phyloP scores from a whole-genome alignment of 2,113 vertebrate genomes.

The Prunella fulvescens region DNA sequence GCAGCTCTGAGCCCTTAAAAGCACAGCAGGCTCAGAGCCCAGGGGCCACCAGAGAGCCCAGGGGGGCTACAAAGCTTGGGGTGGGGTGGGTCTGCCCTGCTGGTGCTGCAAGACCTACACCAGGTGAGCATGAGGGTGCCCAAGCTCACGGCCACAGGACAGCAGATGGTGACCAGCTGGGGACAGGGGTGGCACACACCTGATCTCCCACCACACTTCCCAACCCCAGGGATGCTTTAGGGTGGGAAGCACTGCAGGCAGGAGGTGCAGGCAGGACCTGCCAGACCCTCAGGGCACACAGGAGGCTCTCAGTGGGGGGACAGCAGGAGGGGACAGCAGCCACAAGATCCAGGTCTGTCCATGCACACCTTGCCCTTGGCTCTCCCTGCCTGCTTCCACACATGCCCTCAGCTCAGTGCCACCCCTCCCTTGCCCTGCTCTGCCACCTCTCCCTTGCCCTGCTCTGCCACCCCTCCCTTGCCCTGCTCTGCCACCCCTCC shows the following conservation, averaged over 20 bases:
- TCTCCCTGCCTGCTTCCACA: neutral
- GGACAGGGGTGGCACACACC: neutral
- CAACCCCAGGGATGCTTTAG: rapidly evolving
- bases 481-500: neutral
- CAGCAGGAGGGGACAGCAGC: neutral
- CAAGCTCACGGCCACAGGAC: neutral
- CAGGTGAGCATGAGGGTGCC: neutral
- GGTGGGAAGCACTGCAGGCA: neutral
- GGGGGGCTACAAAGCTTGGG: neutral
- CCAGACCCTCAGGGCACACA: rapidly evolving
- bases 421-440: neutral
- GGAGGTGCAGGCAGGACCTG: neutral
- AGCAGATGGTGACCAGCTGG: neutral
- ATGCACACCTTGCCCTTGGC: rapidly evolving
- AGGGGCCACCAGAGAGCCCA: neutral
- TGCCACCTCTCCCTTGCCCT: no score
- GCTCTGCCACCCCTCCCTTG: no score
- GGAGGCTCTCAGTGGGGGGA: neutral
- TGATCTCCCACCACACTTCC: neutral
- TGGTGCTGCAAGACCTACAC: neutral
- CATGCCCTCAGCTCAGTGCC: neutral
- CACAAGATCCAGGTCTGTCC: rapidly evolving
- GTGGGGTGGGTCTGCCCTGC: neutral
- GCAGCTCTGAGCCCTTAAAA: neutral
- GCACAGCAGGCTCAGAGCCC: neutral